Percentiles rank a stretch among this genome's conserved stretches.
Conservation (phyloP, 2,113 vertebrate genomes). For the Alces alces region DNA sequence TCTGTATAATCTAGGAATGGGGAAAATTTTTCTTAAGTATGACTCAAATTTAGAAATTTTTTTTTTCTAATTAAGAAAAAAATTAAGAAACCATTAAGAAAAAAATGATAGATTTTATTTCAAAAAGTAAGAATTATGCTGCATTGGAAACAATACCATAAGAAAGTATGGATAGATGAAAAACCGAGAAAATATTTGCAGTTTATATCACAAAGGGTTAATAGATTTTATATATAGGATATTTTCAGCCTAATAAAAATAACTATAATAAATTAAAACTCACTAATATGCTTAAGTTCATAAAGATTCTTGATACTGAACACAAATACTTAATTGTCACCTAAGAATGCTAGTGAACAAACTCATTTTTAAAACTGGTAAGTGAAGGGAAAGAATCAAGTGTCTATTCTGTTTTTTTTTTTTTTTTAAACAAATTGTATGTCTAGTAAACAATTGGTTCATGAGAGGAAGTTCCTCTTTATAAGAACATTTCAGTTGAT, state of each 20-base stretch:
- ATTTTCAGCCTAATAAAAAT: background rate
- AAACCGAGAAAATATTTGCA: background rate
- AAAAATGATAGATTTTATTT: background rate
- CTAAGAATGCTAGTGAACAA: background rate
- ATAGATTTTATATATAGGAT: background rate
- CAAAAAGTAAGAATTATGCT: background rate
- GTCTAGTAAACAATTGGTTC: background rate
- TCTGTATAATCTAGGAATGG: background rate
- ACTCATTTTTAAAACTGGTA: background rate
- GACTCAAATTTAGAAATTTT: background rate
- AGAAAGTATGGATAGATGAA: background rate
- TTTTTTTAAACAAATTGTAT: background rate
- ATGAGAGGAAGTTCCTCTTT: background rate
- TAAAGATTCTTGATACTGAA: background rate
- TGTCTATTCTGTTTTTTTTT: background rate
- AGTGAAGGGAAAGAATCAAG: background rate
- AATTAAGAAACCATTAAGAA: background rate
- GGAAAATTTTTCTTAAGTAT: background rate
- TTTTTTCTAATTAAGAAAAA: no score
- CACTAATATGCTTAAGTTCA: background rate
- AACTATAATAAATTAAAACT: background rate
- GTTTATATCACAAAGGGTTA: background rate
- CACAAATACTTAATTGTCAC: background rate
- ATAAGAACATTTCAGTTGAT: background rate
- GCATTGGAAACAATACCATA: background rate